A percentile compares a stretch with the other conserved stretches of the same genome.
phyloP scores from a whole-genome alignment of 2,797 vertebrate species.

The Chiroxiphia lanceolata region DNA sequence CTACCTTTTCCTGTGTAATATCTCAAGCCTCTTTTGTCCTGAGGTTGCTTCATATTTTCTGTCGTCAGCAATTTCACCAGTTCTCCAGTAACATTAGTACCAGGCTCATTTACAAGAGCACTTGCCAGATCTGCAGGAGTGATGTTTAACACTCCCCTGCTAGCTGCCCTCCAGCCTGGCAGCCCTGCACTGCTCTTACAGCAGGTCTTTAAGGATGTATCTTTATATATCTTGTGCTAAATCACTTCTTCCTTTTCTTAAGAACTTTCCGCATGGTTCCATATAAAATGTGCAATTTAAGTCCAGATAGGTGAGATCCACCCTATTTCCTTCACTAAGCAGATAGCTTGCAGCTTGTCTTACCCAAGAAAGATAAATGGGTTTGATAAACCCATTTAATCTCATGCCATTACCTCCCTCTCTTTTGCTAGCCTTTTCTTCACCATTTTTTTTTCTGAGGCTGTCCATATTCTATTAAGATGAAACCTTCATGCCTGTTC shows the following conservation, averaged over 20 bases:
- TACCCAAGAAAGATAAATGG: slow-evolving; percentile 25
- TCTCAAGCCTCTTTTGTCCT: not conserved
- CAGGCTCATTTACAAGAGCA: slow-evolving; percentile 24
- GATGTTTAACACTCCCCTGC: not conserved
- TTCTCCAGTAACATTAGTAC: not conserved
- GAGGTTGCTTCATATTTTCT: slow-evolving; percentile 16
- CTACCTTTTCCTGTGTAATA: not conserved
- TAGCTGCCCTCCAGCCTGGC: slow-evolving; percentile 6
- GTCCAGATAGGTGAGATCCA: not conserved
- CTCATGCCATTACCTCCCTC: slow-evolving; percentile 8
- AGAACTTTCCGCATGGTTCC: not conserved
- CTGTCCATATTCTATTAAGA: not conserved
- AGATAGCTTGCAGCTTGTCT: slow-evolving; percentile 34
- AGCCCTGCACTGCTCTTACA: not conserved
- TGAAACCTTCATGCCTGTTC: slow-evolving; percentile 44
- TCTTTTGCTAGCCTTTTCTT: not conserved
- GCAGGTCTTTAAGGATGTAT: not conserved
- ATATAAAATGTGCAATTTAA: not conserved
- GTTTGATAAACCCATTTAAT: slow-evolving; percentile 52
- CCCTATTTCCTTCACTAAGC: not conserved
- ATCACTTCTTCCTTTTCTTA: not conserved
- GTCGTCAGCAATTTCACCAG: slow-evolving; percentile 31
- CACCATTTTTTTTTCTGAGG: not conserved
- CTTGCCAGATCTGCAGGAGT: not conserved
- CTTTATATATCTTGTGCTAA: not conserved